Base-by-base conservation (phyloP, 2,888 invertebrate species). In the Scaeva pyrastri region DNA sequence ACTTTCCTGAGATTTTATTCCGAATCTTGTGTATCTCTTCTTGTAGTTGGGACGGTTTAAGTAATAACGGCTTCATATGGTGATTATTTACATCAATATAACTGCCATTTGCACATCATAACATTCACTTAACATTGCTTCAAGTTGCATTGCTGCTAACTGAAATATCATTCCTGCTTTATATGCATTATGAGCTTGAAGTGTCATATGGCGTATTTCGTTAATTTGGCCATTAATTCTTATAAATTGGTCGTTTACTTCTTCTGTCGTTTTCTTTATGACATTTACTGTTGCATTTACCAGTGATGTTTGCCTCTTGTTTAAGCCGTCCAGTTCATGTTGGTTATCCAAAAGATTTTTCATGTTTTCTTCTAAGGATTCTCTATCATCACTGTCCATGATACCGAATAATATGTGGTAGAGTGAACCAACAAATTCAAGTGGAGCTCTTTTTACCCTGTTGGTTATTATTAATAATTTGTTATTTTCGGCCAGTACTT, bases 201-300 rank as follows among this genome's bases (percentile, higher is more conserved):
- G 6, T 2, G 19, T 50, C 21, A 16, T 21, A 21, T 50, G 5
- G 10, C 50, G 50, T 19, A 21, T 50, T 50, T 19, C 50, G 21
- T 50, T 21, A 21, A 21, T 21, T 21, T 50, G 50, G 7, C 26
- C 26, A 1, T 26, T 26, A 26, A 26, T 26, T 26, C 26, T 26
- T 26, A 26, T 26, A 26, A 26, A 26, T 26, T n/a, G 52, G 8
- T n/a, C 23, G 48, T 73, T 79, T n/a, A 73, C 64, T n/a, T 79
- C 68, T 8, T 73, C 56, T 19, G 79, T 73, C 1, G 72, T 76
- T 71, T 62, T 82, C 56, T 72, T 71, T 19, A 82, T 26, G 19
- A 82, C 56, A 50, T 82, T 82, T 19, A 56, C n/a, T 11, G 72
- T 66, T 23, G 71, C 55, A 55, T 76, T 31, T 5, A 31, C 2